Percentiles rank a stretch among this genome's conserved stretches.
Evolutionary conservation across 2,888 invertebrate species (phyloP).

Genomic region (Heliconius cydno): DNA sequence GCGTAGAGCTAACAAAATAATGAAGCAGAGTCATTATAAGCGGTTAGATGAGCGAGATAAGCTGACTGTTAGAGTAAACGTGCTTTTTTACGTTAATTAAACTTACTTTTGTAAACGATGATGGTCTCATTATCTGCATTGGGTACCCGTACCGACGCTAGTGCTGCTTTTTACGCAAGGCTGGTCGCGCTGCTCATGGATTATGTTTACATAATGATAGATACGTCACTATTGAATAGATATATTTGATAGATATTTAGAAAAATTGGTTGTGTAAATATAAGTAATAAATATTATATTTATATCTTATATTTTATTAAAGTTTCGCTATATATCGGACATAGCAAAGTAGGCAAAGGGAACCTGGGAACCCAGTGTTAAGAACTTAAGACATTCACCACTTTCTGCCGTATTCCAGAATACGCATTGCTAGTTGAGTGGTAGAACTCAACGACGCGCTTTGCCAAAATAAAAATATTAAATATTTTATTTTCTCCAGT

Average conservation of each 20-base stretch:
- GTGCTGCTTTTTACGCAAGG: conserved; percentile 68
- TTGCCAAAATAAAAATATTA: too few relatives aligned
- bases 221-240: neutral
- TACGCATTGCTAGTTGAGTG: too few relatives aligned
- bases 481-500: too few relatives aligned
- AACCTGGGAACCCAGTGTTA: too few relatives aligned
- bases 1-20: conserved; percentile 74
- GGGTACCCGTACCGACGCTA: conserved; percentile 58
- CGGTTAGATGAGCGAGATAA: conserved; percentile 75
- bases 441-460: too few relatives aligned
- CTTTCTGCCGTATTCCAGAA: too few relatives aligned
- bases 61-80: conserved; percentile 77
- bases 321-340: too few relatives aligned
- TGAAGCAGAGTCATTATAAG: conserved; percentile 80
- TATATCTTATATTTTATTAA: too few relatives aligned
- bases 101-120: conserved; percentile 80
- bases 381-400: too few relatives aligned
- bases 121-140: conserved; percentile 72
- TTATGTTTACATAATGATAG: conserved; percentile 11
- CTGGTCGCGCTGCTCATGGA: conserved; percentile 51
- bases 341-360: too few relatives aligned
- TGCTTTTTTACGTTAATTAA: conserved; percentile 83
- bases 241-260: neutral
- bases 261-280: too few relatives aligned
- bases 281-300: too few relatives aligned